Percentiles rank a stretch among this genome's conserved stretches.
These are phyloP conservation scores for Phataginus tricuspis DNA, from an alignment of 2,797 vertebrate genomes.

Conservation along the genomic window DNA sequence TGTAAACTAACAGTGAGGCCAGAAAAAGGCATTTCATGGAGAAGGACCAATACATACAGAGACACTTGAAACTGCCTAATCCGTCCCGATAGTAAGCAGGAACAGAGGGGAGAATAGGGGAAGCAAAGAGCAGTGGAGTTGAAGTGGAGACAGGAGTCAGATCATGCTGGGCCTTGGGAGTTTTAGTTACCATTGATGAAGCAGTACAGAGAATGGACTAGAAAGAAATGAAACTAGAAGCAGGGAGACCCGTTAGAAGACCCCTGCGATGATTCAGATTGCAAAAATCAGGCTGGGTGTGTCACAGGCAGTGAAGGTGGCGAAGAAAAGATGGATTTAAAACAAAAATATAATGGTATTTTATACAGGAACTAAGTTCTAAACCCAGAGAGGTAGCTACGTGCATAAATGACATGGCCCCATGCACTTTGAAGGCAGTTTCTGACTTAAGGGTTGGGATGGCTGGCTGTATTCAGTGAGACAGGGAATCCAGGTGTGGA, in stretches of 20 bases:
- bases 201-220: background rate
- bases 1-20: background rate
- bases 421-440: background rate
- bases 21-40: background rate
- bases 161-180: background rate
- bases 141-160: background rate
- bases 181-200: background rate
- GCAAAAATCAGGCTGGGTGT: background rate
- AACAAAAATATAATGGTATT: background rate
- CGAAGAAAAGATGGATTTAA: background rate
- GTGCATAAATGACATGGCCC: background rate
- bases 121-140: background rate
- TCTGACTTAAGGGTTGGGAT: background rate
- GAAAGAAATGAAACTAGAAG: slow-evolving; percentile 24
- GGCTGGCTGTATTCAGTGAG: background rate
- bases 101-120: background rate
- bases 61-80: background rate
- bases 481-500: background rate
- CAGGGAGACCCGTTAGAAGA: background rate
- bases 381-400: background rate
- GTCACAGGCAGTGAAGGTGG: background rate
- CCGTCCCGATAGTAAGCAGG: background rate
- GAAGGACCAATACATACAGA: background rate
- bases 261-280: background rate
- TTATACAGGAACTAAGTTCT: background rate